A percentile compares a stretch with the other conserved stretches of the same genome.
These are phyloP conservation scores for Habrosyne pyritoides DNA, from an alignment of 2,888 invertebrate species.

Conservation along the genomic window DNA sequence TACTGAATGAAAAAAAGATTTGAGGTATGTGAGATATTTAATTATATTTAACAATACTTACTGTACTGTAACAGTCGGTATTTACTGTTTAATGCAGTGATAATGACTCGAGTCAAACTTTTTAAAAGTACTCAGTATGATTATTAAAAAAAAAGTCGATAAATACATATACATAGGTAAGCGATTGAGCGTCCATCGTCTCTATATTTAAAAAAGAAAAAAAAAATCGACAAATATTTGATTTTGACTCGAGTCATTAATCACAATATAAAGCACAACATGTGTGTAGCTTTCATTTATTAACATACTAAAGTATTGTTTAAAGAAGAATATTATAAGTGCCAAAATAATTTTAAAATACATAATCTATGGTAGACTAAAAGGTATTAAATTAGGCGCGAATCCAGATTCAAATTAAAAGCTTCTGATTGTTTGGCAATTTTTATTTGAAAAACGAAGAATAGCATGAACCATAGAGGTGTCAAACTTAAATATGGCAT, in stretches of 20 bases:
- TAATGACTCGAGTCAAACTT: not conserved
- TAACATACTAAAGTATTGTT: not conserved
- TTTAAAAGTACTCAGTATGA: not conserved
- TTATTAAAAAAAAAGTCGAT: too few relatives aligned
- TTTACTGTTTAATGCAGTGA: not conserved
- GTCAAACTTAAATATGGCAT: too few relatives aligned
- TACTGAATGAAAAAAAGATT: not conserved
- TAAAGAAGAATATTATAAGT: not conserved
- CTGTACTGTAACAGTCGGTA: not conserved
- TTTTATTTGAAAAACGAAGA: too few relatives aligned
- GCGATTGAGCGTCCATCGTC: too few relatives aligned
- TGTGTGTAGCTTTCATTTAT: conserved; percentile 2
- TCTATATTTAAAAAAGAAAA: too few relatives aligned
- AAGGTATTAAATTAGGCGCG: not conserved
- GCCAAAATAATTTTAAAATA: conserved; percentile 3
- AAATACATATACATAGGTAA: too few relatives aligned
- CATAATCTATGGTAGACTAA: not conserved
- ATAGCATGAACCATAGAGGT: too few relatives aligned
- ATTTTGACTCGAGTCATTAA: not conserved
- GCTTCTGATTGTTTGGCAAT: too few relatives aligned
- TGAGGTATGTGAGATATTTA: not conserved
- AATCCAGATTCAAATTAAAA: not conserved
- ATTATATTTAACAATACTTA: not conserved
- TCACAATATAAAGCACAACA: not conserved
- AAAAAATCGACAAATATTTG: too few relatives aligned